A percentile compares a stretch with the other conserved stretches of the same genome.
Evolutionary conservation across 2,888 invertebrate species (phyloP).

Genomic region (Cephonodes hylas): DNA sequence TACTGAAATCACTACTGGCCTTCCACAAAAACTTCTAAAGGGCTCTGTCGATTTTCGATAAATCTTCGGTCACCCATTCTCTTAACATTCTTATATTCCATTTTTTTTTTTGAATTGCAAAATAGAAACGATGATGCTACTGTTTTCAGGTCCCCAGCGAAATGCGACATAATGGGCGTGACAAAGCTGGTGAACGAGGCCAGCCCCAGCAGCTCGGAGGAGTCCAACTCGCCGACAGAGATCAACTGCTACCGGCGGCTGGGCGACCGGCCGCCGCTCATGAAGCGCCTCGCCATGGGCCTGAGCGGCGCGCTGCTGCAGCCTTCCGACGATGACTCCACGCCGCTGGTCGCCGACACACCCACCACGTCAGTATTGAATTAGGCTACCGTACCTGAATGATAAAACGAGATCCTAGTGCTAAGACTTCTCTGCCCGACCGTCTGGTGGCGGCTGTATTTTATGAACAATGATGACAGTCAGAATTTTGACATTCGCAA

Average conservation of each 20-base stretch:
- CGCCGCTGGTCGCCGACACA: conserved; percentile 86
- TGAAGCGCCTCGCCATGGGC: conserved; percentile 89
- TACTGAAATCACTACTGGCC: no score
- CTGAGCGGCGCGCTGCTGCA: conserved; percentile 81
- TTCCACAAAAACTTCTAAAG: no score
- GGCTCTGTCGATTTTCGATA: no score
- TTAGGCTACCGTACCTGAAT: no score
- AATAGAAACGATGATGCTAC: background rate
- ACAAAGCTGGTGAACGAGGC: conserved; percentile 59
- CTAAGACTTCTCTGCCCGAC: no score
- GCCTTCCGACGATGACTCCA: conserved; percentile 84
- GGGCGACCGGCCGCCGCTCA: conserved; percentile 87
- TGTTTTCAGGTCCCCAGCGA: conserved; percentile 57
- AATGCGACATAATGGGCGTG: conserved; percentile 68
- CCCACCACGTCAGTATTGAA: conserved; percentile 72
- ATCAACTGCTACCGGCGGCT: conserved; percentile 91
- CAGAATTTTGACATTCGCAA: no score
- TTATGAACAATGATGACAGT: no score
- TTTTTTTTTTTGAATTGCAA: no score
- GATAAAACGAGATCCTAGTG: no score
- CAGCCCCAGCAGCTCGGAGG: conserved; percentile 88
- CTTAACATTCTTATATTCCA: no score
- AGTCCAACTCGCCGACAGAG: conserved; percentile 93
- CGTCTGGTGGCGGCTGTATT: no score
- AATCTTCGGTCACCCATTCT: no score